Conservation (phyloP, 2,797 vertebrate genomes). For the Acanthopagrus latus region DNA sequence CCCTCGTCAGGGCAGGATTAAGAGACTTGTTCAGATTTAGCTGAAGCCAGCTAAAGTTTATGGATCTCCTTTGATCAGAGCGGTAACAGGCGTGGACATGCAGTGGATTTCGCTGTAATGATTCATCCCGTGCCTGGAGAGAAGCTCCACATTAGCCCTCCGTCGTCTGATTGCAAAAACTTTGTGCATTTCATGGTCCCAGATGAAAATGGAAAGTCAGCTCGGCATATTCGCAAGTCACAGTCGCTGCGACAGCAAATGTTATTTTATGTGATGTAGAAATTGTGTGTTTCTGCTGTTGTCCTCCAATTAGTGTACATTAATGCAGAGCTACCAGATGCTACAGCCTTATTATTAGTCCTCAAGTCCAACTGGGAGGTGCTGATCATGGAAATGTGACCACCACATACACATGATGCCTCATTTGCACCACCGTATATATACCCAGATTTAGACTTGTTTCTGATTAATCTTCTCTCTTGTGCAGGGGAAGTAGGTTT, state of each 20-base stretch:
- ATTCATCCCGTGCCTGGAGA: slow-evolving; percentile 55
- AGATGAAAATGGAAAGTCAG: slow-evolving; percentile 30
- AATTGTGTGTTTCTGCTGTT: slow-evolving; percentile 4
- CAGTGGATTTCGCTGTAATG: slow-evolving; percentile 60
- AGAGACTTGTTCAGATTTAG: slow-evolving; percentile 75
- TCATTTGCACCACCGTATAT: slow-evolving; percentile 2
- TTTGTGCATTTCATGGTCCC: slow-evolving; percentile 3
- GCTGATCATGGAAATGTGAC: slow-evolving; percentile 41
- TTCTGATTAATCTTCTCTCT: slow-evolving; percentile 40
- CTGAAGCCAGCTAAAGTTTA: slow-evolving; percentile 62
- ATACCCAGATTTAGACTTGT: slow-evolving; percentile 9
- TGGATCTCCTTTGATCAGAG: slow-evolving; percentile 79
- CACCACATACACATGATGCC: slow-evolving; percentile 1
- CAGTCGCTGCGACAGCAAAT: slow-evolving; percentile 42
- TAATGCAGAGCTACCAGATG: slow-evolving; percentile 65
- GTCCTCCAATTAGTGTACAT: slow-evolving; percentile 66
- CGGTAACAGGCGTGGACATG: slow-evolving; percentile 46
- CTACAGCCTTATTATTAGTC: slow-evolving; percentile 47
- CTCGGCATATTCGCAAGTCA: slow-evolving; percentile 35
- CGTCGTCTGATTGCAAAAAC: slow-evolving; percentile 11
- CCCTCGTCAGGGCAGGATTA: slow-evolving; percentile 63
- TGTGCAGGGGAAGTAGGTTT: slow-evolving; percentile 15
- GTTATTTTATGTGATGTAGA: slow-evolving; percentile 37
- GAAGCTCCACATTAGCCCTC: slow-evolving; percentile 52
- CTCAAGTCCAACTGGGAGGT: slow-evolving; percentile 39